Base-by-base conservation (phyloP, 64 coral and sea anemone genomes). In the Montipora sp. region DNA sequence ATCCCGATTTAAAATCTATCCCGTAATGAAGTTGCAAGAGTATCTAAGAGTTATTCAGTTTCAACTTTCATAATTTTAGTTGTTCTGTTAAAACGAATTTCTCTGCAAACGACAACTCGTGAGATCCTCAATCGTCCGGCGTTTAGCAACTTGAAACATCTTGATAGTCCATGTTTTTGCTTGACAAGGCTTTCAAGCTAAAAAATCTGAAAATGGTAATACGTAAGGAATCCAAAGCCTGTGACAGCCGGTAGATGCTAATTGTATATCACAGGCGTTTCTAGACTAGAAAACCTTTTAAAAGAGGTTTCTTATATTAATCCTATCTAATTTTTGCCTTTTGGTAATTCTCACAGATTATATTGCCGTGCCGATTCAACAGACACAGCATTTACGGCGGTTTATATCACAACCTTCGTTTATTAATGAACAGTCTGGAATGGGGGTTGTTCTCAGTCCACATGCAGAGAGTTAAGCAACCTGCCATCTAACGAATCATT, bases 251-350 rank as follows among this genome's bases (percentile, higher is more conserved):
- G 36, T 36, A 2, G 36, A 36, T 36, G 36, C 16, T 6, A 69
- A 48, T 18, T 20, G 27, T 48, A 19, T 84, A 69, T 12, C 43
- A 45, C 12, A 11, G 59, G 69, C 19, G 19, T 10, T 50, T 18
- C 47, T 46, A 21, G 8, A 85, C 44, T 21, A 72, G 47, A 85
- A 67, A 66, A 15, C 82, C 68, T 50, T 72, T 78, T 18, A 85
- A 85, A 8, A 46, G 43, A 50, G 47, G 46, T 72, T 69, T 85
- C 59, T 46, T 36, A 36, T 36, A 36, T 36, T 48, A 85, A 71
- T 71, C 82, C 58, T 47, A 47, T 7, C 57, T 14, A 66, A 45
- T 5, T 20, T 20, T 23, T 5, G 36, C 4, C 2, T 71, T 21
- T 21, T 23, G 21, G 21, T 71, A 7, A 48, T 78, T 45, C 47